These are phyloP conservation scores for Drosophila parthenogenetica DNA, from an alignment of 2,888 invertebrate species.

Conservation along the genomic window DNA sequence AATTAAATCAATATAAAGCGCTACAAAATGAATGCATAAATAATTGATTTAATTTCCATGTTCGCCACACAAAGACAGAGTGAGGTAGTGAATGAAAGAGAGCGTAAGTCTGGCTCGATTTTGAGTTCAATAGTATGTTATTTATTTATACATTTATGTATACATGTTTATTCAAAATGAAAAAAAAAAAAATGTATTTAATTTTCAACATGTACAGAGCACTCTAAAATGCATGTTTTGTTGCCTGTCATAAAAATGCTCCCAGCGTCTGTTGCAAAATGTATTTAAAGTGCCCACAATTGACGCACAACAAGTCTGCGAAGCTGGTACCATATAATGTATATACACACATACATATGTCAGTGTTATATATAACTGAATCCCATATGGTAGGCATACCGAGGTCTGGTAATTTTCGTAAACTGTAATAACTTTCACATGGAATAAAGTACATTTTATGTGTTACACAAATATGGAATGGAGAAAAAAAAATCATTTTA, in stretches of 20 bases:
- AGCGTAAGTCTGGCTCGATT: not conserved
- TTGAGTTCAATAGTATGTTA: constrained; percentile 24
- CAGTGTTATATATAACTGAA: not conserved
- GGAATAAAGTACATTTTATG: not conserved
- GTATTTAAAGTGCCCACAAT: constrained; percentile 42
- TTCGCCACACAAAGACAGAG: constrained; percentile 29
- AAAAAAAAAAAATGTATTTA: constrained; percentile 23
- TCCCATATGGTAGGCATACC: not conserved
- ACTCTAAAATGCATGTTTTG: constrained; percentile 30
- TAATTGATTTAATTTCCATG: constrained; percentile 66
- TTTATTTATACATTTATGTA: constrained; percentile 33
- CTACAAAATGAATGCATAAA: constrained; percentile 66
- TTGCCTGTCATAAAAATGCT: constrained; percentile 37
- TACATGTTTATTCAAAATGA: not conserved
- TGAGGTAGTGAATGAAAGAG: not conserved
- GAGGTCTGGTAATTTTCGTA: not conserved
- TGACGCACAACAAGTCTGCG: constrained; percentile 25
- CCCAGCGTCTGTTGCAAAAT: constrained; percentile 35
- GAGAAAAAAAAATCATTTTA: too few relatives aligned
- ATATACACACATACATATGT: not conserved
- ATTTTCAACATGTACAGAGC: constrained; percentile 31
- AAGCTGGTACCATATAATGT: not conserved
- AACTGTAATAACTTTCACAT: not conserved
- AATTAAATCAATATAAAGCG: constrained; percentile 69
- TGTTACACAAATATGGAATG: not conserved